Evolutionary conservation across 1,140 invertebrate species (phyloP).

Genomic region (Tetramorium simillimum): DNA sequence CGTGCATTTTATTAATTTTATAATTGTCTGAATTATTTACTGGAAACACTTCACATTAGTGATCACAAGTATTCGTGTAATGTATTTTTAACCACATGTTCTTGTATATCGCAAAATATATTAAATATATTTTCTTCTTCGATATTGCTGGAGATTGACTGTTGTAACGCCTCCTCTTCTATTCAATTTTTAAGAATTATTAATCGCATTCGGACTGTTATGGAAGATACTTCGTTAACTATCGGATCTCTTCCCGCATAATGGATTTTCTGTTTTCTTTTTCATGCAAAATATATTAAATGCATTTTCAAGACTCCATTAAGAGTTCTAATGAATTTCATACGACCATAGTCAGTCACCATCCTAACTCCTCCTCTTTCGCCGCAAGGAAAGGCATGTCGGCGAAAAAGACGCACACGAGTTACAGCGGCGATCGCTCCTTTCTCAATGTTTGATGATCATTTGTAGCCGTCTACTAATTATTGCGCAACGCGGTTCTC

Average conservation of each 20-base stretch:
- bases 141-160: neutral
- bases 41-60: neutral
- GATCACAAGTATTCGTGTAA: neutral
- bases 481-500: slow-evolving; percentile 49
- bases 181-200: slow-evolving; percentile 29
- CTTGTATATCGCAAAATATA: neutral
- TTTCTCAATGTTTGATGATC: slow-evolving; percentile 44
- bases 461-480: slow-evolving; percentile 65
- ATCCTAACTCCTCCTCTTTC: slow-evolving; percentile 4
- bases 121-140: slow-evolving; percentile 8
- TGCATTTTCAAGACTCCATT: slow-evolving; percentile 41
- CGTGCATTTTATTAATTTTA: neutral
- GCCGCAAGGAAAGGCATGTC: slow-evolving; percentile 6
- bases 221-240: slow-evolving; percentile 10
- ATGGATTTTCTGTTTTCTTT: slow-evolving; percentile 31
- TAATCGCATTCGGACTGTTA: neutral
- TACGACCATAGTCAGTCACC: neutral
- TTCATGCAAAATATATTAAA: slow-evolving; percentile 20
- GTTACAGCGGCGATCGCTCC: slow-evolving; percentile 2
- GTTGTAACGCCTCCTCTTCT: slow-evolving; percentile 4
- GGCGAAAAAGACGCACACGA: slow-evolving; percentile 10
- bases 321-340: slow-evolving; percentile 36
- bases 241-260: neutral
- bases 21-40: neutral
- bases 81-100: neutral